Percentiles rank a stretch among this genome's conserved stretches.
These are phyloP conservation scores for Eremophila alpestris DNA, from an alignment of 2,797 vertebrate genomes.

Conservation along the genomic window DNA sequence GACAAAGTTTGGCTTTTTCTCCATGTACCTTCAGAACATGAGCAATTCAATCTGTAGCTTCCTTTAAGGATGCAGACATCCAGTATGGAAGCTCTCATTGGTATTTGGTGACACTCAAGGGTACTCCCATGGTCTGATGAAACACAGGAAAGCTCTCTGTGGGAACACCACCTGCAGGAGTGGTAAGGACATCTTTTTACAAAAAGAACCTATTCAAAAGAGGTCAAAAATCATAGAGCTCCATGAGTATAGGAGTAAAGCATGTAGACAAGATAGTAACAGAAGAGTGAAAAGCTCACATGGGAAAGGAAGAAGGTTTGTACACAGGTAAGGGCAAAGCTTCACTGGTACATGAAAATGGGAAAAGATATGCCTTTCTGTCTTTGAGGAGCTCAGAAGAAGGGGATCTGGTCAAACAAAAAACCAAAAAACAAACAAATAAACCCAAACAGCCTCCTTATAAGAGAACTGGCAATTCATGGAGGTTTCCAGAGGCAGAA, in stretches of 20 bases:
- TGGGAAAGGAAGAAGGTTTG: neutral
- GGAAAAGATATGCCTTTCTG: accelerated
- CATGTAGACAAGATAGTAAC: neutral
- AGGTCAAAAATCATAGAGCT: neutral
- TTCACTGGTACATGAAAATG: neutral
- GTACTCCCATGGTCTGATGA: neutral
- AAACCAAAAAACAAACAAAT: too few relatives aligned
- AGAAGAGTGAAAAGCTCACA: neutral
- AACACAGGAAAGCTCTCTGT: neutral
- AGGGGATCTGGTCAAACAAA: neutral
- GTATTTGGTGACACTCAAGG: neutral
- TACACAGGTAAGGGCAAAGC: neutral
- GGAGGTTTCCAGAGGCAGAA: neutral
- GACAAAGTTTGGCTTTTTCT: neutral
- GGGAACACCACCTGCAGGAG: neutral
- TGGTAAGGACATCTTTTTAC: neutral
- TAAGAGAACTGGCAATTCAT: neutral
- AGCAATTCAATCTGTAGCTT: neutral
- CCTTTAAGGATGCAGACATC: neutral
- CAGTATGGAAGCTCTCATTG: neutral
- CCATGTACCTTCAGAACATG: neutral
- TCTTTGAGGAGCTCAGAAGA: neutral
- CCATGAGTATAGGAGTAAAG: neutral
- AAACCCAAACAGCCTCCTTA: neutral
- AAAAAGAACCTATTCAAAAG: neutral